Evolutionary conservation across 2,888 invertebrate genomes (phyloP).

Genomic region (Eristalis pertinax): DNA sequence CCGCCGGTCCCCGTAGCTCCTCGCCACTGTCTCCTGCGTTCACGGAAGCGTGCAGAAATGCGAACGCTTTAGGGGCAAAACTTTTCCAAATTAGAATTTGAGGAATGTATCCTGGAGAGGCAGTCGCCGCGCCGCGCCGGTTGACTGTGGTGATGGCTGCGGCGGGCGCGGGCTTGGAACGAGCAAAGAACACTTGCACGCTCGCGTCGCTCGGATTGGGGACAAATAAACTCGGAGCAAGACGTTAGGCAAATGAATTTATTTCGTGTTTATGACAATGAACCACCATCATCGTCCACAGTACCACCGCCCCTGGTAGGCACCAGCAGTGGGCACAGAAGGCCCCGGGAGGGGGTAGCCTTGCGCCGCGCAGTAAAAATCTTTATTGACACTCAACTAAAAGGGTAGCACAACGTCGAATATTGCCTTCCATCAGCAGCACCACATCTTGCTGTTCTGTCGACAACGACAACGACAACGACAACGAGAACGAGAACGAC

Average conservation of each 20-base stretch:
- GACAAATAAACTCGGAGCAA: slow-evolving; percentile 59
- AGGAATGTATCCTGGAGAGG: slow-evolving; percentile 45
- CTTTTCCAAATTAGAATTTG: slow-evolving; percentile 68
- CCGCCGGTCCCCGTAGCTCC: background rate
- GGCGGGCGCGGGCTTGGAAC: slow-evolving; percentile 7
- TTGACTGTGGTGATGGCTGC: background rate
- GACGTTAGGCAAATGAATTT: slow-evolving; percentile 63
- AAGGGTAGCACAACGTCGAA: slow-evolving; percentile 39
- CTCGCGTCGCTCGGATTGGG: slow-evolving; percentile 30
- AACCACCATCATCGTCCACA: slow-evolving; percentile 6
- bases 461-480: background rate
- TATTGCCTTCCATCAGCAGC: slow-evolving; percentile 32
- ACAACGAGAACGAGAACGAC: background rate
- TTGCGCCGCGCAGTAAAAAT: slow-evolving; percentile 33
- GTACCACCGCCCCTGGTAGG: too few species aligned
- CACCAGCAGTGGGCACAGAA: background rate
- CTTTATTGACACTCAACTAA: slow-evolving; percentile 61
- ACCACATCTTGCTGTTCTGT: background rate
- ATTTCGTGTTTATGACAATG: slow-evolving; percentile 63
- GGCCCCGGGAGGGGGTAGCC: background rate
- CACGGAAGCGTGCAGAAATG: slow-evolving; percentile 30
- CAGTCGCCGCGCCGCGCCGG: background rate
- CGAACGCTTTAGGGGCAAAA: slow-evolving; percentile 47
- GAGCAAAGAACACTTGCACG: slow-evolving; percentile 25
- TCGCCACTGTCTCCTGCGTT: background rate